Conservation (phyloP, 2,888 invertebrate genomes). For the Xylophagus ater region DNA sequence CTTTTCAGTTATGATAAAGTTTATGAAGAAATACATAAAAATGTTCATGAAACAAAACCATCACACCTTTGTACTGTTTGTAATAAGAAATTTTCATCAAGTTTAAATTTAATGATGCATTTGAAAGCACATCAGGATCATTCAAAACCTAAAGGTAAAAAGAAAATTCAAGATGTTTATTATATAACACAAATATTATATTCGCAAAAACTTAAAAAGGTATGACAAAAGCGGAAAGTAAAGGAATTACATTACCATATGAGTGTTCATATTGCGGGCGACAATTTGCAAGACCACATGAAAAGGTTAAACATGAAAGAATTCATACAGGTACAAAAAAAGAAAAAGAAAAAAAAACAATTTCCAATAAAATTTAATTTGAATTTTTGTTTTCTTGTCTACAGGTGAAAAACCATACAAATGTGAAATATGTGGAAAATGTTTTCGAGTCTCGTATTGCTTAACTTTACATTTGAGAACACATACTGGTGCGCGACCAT, state of each 20-base stretch:
- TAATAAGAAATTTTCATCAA: slow-evolving; percentile 57
- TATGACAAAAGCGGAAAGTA: slow-evolving; percentile 16
- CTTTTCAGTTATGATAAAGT: slow-evolving; percentile 34
- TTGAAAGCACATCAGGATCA: slow-evolving; percentile 50
- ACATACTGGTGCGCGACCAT: slow-evolving; percentile 66
- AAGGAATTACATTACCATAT: slow-evolving; percentile 42
- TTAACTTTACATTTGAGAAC: slow-evolving; percentile 69
- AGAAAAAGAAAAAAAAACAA: neutral
- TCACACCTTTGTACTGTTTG: slow-evolving; percentile 55
- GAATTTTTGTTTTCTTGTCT: slow-evolving; percentile 6
- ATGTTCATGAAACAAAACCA: slow-evolving; percentile 49
- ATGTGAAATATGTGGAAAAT: slow-evolving; percentile 70
- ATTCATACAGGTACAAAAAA: slow-evolving; percentile 54
- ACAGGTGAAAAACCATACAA: slow-evolving; percentile 62
- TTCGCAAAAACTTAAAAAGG: slow-evolving; percentile 12
- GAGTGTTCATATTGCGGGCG: slow-evolving; percentile 61
- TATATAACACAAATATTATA: too few relatives aligned
- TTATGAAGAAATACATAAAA: slow-evolving; percentile 51
- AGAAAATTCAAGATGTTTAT: too few relatives aligned
- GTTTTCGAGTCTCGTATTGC: slow-evolving; percentile 69
- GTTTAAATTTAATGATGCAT: slow-evolving; percentile 59
- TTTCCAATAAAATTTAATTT: neutral
- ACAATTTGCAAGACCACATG: slow-evolving; percentile 61
- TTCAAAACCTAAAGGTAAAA: slow-evolving; percentile 6
- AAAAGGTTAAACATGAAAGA: slow-evolving; percentile 75